A percentile compares a stretch with the other conserved stretches of the same genome.
Evolutionary conservation across 1,140 invertebrate species (phyloP).

Genomic region (Ganaspis sp.): DNA sequence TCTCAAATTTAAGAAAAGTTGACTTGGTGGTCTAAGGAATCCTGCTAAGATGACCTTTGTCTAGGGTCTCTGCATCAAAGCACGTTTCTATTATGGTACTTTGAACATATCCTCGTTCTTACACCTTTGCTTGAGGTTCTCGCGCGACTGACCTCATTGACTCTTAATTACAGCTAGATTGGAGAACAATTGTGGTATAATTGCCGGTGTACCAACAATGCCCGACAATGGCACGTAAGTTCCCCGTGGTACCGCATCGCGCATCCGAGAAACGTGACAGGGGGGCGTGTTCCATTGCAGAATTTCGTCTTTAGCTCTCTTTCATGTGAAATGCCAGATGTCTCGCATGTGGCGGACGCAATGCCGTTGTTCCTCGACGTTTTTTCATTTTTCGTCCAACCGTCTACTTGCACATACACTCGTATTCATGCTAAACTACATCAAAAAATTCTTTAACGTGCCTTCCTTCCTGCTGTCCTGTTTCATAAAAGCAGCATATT

Average conservation of each 20-base stretch:
- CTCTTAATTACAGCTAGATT: conserved; percentile 64
- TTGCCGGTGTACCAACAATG: conserved; percentile 69
- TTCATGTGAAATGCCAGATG: conserved; percentile 76
- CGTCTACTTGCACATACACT: conserved; percentile 32
- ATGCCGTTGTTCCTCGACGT: conserved; percentile 54
- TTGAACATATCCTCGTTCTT: conserved; percentile 37
- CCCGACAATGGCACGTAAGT: conserved; percentile 63
- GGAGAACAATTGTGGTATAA: conserved; percentile 70
- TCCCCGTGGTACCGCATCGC: conserved; percentile 60
- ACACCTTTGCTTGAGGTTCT: conserved; percentile 46
- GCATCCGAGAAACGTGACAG: conserved; percentile 71
- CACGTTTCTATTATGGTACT: conserved; percentile 15
- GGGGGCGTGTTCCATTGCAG: conserved; percentile 73
- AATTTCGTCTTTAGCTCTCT: conserved; percentile 71
- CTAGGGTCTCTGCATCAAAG: neutral
- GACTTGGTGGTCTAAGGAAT: conserved; percentile 4
- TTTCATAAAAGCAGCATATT: too few species aligned
- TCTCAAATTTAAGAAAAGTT: neutral
- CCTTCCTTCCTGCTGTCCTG: conserved; percentile 1
- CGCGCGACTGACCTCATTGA: conserved; percentile 71
- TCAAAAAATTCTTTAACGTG: neutral
- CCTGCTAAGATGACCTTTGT: conserved; percentile 9
- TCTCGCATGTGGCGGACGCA: conserved; percentile 73
- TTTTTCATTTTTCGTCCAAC: conserved; percentile 53
- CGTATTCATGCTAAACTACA: neutral